A percentile compares a stretch with the other conserved stretches of the same genome.
Conservation (phyloP, 2,113 vertebrate species). For the Urocitellus parryii region DNA sequence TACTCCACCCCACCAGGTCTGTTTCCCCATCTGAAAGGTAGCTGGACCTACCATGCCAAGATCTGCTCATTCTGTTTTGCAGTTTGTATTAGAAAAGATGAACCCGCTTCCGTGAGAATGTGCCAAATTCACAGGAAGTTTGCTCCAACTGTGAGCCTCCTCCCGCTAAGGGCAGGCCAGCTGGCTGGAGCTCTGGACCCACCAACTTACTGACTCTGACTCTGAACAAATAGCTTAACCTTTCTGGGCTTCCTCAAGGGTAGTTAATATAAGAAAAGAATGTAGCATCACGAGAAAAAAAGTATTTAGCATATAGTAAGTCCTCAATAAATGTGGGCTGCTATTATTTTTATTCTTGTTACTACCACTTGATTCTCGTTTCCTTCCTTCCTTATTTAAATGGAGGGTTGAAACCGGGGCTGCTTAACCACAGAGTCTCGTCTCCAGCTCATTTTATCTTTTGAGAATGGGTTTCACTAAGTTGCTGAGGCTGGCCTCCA, state of each 20-base stretch:
- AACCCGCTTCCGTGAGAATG: not conserved
- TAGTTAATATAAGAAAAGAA: not conserved
- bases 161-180: not conserved
- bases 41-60: not conserved
- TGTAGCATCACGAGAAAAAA: not conserved
- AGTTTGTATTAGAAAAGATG: not conserved
- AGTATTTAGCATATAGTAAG: not conserved
- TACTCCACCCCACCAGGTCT: not conserved
- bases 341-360: not conserved
- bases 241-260: slow-evolving; percentile 4
- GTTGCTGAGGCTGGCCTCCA: too few species aligned
- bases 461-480: too few species aligned
- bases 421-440: too few species aligned
- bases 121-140: not conserved
- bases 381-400: too few species aligned
- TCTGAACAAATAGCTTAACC: not conserved
- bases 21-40: not conserved
- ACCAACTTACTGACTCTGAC: not conserved
- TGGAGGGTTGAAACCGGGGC: too few species aligned
- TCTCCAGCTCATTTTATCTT: too few species aligned
- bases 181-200: not conserved
- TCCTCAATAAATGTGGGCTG: not conserved
- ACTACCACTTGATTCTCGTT: not conserved
- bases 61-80: not conserved
- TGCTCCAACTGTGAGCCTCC: not conserved